Evolutionary conservation across 2,797 vertebrate genomes (phyloP).

Genomic region (Crocidura indochinensis): DNA sequence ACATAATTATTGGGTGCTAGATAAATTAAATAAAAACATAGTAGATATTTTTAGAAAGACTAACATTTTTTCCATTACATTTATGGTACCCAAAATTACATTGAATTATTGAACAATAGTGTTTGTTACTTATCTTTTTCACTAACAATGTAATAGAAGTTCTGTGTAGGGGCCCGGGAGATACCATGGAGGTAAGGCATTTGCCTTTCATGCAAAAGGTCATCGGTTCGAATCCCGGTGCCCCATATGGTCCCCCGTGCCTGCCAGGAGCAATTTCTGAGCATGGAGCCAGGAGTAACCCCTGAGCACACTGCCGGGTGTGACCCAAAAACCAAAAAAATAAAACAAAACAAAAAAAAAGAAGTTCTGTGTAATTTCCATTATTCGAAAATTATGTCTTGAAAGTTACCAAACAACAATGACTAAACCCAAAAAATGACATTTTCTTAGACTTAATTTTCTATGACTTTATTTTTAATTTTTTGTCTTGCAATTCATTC

Average conservation of each 20-base stretch:
- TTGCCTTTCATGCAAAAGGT: no score
- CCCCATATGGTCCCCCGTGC: no score
- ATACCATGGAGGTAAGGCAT: no score
- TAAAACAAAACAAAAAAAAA: no score
- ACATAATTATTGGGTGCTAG: neutral
- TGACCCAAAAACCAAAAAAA: no score
- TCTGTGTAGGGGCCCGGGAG: no score
- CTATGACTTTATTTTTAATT: neutral
- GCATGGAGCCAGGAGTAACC: no score
- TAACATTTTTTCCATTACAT: slow-evolving; percentile 20
- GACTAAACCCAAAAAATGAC: neutral
- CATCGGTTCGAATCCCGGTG: no score
- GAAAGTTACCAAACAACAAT: slow-evolving; percentile 42
- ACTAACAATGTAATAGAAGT: neutral
- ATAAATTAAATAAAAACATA: slow-evolving; percentile 38
- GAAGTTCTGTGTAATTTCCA: slow-evolving; percentile 23
- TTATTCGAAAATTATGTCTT: slow-evolving; percentile 19
- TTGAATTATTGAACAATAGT: no score
- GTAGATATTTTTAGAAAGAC: slow-evolving; percentile 24
- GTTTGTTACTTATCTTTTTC: slow-evolving; percentile 42
- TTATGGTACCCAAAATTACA: neutral
- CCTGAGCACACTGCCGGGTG: no score
- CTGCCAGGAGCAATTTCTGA: no score
- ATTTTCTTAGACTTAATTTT: slow-evolving; percentile 29
- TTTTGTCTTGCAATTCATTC: no score